Evolutionary conservation across 2,888 invertebrate species (phyloP).

Genomic region (Chalcosyrphus nemorum): DNA sequence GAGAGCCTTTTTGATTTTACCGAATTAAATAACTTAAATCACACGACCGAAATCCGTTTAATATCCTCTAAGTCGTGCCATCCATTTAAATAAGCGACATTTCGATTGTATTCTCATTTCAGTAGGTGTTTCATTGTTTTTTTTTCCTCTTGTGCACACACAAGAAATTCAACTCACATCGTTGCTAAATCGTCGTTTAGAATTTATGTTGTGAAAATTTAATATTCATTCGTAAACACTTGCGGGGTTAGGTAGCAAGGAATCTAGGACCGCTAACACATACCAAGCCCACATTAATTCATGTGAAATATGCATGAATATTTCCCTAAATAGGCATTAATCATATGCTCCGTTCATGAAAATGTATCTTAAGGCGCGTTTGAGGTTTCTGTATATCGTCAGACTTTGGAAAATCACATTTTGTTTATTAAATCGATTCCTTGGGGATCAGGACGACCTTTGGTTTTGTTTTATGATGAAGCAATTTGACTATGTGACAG

Average conservation of each 20-base stretch:
- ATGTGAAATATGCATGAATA: constrained; percentile 5
- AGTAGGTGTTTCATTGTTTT: neutral
- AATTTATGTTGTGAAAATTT: constrained; percentile 2
- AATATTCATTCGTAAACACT: constrained; percentile 10
- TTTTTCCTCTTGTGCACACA: neutral
- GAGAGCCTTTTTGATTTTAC: neutral
- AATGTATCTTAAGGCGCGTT: neutral
- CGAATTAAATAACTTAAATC: constrained; percentile 4
- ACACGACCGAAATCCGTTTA: neutral
- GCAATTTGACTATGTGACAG: neutral
- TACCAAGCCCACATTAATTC: neutral
- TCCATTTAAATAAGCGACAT: neutral
- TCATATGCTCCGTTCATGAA: neutral
- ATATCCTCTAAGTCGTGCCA: neutral
- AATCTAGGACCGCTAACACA: neutral
- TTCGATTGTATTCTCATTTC: neutral
- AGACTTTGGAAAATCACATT: neutral
- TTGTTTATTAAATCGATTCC: neutral
- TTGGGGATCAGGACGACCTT: neutral
- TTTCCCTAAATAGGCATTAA: constrained; percentile 12
- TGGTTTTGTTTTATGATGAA: neutral
- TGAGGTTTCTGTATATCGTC: neutral
- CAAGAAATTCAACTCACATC: neutral
- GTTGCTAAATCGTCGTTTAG: neutral
- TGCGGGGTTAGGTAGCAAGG: neutral